Base-by-base conservation (phyloP, 1,140 invertebrate genomes). In the Heliconius congener region DNA sequence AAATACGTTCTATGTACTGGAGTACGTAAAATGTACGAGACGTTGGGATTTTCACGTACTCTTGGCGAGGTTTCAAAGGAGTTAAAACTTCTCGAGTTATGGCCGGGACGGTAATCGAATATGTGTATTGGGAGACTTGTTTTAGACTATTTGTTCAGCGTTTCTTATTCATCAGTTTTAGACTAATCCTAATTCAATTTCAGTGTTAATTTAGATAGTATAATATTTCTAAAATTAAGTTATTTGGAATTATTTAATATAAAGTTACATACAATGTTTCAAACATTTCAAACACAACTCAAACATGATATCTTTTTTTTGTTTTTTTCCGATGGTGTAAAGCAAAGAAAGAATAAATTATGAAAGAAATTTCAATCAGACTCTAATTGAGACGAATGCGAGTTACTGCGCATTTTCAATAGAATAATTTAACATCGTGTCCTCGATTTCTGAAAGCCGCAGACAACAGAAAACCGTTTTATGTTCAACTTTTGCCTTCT, bases 21-120 rank as follows among this genome's bases (percentile, higher is more conserved):
- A 82, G 78, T 80, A 80, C 79, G 81, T 82, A 77, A 75, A 78
- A 79, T 77, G 72, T 81, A 81, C 55, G 66, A 83, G 80, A 81
- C 80, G 76, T 77, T 39, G 78, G 72, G 80, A 83, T 83, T 81
- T 83, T 79, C 82, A 83, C 82, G 82, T 83, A 82, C 77, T 82
- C 79, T 84, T 84, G 83, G 83, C 83, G 80, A 72, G 73, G 73
- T 70, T 84, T 84, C 83, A 84, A 81, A 81, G 80, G 81, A 77
- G 81, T 84, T 82, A 82, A 80, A 84, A 84, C 78, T 84, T 82
- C 74, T 76, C 72, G 82, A 84, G 81, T 84, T 84, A 84, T 82
- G 70, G 77, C 78, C 60, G 78, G 60, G 80, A 80, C 82, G 82
- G 74, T 84, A 84, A 84, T 84, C 82, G 82, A 84, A 84, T 84